Base-by-base conservation (phyloP, 2,113 vertebrate genomes). In the Anarrhichthys ocellatus region DNA sequence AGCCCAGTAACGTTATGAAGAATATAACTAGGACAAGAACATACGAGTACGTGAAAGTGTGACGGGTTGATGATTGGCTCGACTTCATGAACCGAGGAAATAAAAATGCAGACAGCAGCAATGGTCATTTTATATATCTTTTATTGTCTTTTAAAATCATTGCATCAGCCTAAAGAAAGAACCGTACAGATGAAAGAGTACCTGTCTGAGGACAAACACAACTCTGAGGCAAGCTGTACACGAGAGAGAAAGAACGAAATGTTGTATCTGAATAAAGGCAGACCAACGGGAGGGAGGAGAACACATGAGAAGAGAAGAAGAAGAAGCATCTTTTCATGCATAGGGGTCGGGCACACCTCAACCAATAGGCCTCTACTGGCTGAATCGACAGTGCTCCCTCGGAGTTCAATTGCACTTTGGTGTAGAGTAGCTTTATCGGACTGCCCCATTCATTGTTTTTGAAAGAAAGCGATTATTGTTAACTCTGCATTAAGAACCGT, bases 161-260 rank as follows among this genome's bases (percentile, higher is more conserved):
- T 90, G 77, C 90, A 94, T 94, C 89, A 56, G 89, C 91, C 93
- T 82, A 82, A 95, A 96, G 86, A 91, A 91, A 91, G 94, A 96
- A 96, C 93, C 92, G 86, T 95, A 96, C 92, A 95, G 95, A 96
- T 94, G 80, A 92, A 93, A 93, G 94, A 95, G 95, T 95, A 96
- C 95, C 94, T 94, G 93, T 93, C 89, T 87, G 87, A 92, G 88
- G 87, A 94, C 92, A 95, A 95, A 96, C 32, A 4, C 83, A 94
- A 94, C 90, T 94, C 88, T 93, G 89, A 91, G 85, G 80, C 92
- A 89, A 93, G 87, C 92, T 91, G 88, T 92, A 93, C 91, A 93
- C 62, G 20, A 91, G 69, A 91, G 52, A 86, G 76, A 88, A 79
- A 81, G 69, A 85, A 86, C 82, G 81, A 92, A 83, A 88, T 63